Conservation (phyloP, 1,140 invertebrate species). For the Olivierus martensii region DNA sequence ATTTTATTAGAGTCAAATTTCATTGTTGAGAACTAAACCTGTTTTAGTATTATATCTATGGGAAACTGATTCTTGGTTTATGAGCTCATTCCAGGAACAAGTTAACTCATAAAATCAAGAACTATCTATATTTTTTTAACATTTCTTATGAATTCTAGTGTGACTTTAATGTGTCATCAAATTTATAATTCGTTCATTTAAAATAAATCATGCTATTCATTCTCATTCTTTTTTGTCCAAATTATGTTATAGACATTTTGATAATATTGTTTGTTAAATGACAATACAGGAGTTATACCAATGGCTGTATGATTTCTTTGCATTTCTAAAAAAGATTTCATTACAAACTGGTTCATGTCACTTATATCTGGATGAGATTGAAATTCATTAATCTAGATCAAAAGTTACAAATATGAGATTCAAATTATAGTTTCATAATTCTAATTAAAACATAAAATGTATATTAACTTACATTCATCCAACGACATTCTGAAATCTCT, state of each 20-base stretch:
- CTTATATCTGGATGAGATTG: constrained; percentile 50
- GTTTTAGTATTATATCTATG: too few relatives aligned
- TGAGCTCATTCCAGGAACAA: too few relatives aligned
- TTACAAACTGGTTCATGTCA: constrained; percentile 51
- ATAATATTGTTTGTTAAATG: constrained; percentile 8
- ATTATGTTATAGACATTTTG: constrained; percentile 3
- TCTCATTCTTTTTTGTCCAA: too few relatives aligned
- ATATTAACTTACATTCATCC: constrained; percentile 44
- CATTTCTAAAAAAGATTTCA: constrained; percentile 48
- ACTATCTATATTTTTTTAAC: too few relatives aligned
- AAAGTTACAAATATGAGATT: neutral
- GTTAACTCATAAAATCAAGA: too few relatives aligned
- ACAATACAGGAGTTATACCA: neutral
- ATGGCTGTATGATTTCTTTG: constrained; percentile 43
- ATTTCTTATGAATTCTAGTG: too few relatives aligned
- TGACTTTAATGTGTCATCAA: too few relatives aligned
- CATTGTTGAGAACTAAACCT: too few relatives aligned
- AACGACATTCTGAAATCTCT: constrained; percentile 59
- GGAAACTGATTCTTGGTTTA: too few relatives aligned
- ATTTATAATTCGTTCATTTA: too few relatives aligned
- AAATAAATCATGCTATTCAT: too few relatives aligned
- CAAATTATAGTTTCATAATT: neutral
- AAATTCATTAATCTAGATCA: constrained; percentile 52
- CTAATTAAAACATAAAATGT: neutral
- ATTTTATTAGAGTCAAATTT: too few relatives aligned